Percentiles rank a stretch among this genome's conserved stretches.
Conservation (phyloP, 2,888 invertebrate genomes). For the Epirrhoe alternata region DNA sequence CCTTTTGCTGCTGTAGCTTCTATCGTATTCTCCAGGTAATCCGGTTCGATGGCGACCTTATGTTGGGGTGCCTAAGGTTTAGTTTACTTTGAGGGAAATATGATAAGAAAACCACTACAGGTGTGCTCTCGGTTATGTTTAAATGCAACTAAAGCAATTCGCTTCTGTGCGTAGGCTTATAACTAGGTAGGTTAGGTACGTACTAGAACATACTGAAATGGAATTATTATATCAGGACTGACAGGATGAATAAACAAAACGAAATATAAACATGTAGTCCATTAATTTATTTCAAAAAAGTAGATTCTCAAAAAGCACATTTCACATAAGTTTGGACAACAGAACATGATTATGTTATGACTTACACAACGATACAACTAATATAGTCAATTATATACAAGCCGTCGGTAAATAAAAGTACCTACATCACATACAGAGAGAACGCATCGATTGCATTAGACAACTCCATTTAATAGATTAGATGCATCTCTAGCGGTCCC, state of each 20-base stretch:
- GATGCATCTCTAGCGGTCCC: not conserved
- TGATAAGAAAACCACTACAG: no score
- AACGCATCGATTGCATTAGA: not conserved
- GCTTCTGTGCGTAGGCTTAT: no score
- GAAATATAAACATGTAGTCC: slow-evolving; percentile 50
- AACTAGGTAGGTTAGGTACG: no score
- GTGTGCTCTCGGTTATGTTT: no score
- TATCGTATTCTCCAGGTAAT: no score
- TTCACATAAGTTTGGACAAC: slow-evolving; percentile 52
- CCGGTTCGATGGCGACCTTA: no score
- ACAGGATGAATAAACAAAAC: slow-evolving; percentile 30
- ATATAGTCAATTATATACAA: slow-evolving; percentile 34
- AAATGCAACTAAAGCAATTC: no score
- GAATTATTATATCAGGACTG: no score
- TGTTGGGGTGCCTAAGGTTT: no score
- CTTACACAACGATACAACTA: slow-evolving; percentile 51
- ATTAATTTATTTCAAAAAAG: slow-evolving; percentile 72
- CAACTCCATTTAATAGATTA: not conserved
- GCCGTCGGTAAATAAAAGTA: slow-evolving; percentile 18
- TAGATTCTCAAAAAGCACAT: slow-evolving; percentile 67
- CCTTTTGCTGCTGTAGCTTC: no score
- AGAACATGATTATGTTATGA: slow-evolving; percentile 56
- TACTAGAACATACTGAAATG: no score
- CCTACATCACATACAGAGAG: slow-evolving; percentile 6
- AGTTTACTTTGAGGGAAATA: no score